These are phyloP conservation scores for silkworm (Bombyx mori) DNA, from an alignment of 1,140 invertebrate genomes.

Conservation along the genomic window DNA sequence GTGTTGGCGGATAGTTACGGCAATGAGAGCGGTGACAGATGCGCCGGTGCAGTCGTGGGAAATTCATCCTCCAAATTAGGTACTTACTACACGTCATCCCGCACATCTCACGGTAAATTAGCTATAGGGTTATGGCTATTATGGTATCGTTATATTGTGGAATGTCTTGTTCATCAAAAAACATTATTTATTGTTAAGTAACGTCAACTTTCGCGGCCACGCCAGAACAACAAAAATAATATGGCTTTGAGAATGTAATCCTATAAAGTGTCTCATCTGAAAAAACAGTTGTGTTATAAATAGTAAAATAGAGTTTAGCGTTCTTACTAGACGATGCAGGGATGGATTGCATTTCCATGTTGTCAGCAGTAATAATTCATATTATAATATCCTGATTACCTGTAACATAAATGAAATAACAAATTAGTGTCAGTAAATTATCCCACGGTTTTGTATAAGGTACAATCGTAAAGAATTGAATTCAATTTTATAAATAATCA, in stretches of 20 bases:
- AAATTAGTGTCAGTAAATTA: too few relatives aligned
- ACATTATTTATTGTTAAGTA: too few relatives aligned
- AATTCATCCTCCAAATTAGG: slow-evolving; percentile 32
- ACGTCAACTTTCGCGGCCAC: not conserved
- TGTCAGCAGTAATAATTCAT: not conserved
- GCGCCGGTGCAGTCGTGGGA: slow-evolving; percentile 44
- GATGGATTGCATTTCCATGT: slow-evolving; percentile 43
- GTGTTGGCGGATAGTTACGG: not conserved
- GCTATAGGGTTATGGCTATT: too few relatives aligned
- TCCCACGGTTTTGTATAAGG: too few relatives aligned
- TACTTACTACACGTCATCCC: slow-evolving; percentile 37
- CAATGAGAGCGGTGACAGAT: slow-evolving; percentile 40
- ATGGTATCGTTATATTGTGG: too few relatives aligned
- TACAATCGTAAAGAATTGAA: too few relatives aligned
- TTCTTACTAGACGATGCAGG: slow-evolving; percentile 46
- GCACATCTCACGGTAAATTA: slow-evolving; percentile 5
- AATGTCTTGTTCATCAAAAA: too few relatives aligned
- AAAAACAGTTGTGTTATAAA: not conserved
- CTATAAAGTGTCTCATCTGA: slow-evolving; percentile 16
- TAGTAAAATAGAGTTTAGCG: slow-evolving; percentile 1
- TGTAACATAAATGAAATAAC: too few relatives aligned
- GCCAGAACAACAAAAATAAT: not conserved
- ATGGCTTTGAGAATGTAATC: not conserved
- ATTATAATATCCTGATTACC: too few relatives aligned
- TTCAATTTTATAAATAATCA: slow-evolving; percentile 21